A percentile compares a stretch with the other conserved stretches of the same genome.
These are phyloP conservation scores for Antennarius maculatus DNA, from an alignment of 2,797 vertebrate genomes.

Conservation along the genomic window DNA sequence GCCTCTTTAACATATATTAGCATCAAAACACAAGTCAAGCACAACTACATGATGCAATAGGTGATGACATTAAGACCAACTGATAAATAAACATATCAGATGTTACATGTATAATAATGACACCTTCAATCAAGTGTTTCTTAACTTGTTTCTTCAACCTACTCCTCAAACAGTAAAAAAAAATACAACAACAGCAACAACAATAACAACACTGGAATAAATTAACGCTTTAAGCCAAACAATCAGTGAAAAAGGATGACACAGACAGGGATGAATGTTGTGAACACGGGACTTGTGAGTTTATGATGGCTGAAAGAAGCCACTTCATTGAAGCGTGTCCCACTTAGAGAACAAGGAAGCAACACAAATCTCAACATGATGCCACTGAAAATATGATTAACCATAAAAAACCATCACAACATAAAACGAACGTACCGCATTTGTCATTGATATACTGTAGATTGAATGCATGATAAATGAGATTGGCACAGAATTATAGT, in stretches of 20 bases:
- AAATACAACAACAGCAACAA: neutral
- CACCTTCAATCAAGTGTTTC: slow-evolving; percentile 8
- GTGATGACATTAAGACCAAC: slow-evolving; percentile 21
- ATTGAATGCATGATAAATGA: slow-evolving; percentile 14
- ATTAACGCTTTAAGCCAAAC: neutral
- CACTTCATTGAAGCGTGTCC: slow-evolving; percentile 14
- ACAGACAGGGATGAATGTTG: slow-evolving; percentile 6
- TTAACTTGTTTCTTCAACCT: neutral
- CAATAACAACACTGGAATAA: slow-evolving; percentile 15
- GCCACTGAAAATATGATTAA: slow-evolving; percentile 23
- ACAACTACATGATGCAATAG: slow-evolving; percentile 15
- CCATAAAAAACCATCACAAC: slow-evolving; percentile 34
- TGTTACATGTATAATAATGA: slow-evolving; percentile 1
- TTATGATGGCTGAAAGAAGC: slow-evolving; percentile 14
- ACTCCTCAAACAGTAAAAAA: neutral
- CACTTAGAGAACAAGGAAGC: slow-evolving; percentile 1
- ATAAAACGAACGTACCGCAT: slow-evolving; percentile 24
- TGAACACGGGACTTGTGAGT: slow-evolving; percentile 4
- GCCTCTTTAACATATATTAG: slow-evolving; percentile 5
- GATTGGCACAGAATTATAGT: slow-evolving; percentile 58
- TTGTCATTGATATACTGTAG: slow-evolving; percentile 10
- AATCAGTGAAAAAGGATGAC: slow-evolving; percentile 18
- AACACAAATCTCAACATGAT: slow-evolving; percentile 27
- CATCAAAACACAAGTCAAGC: slow-evolving; percentile 16
- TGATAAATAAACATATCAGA: slow-evolving; percentile 1